These are phyloP conservation scores for Imbricaverruca yamaguchii DNA, from an alignment of 2,888 invertebrate genomes.

Conservation along the genomic window DNA sequence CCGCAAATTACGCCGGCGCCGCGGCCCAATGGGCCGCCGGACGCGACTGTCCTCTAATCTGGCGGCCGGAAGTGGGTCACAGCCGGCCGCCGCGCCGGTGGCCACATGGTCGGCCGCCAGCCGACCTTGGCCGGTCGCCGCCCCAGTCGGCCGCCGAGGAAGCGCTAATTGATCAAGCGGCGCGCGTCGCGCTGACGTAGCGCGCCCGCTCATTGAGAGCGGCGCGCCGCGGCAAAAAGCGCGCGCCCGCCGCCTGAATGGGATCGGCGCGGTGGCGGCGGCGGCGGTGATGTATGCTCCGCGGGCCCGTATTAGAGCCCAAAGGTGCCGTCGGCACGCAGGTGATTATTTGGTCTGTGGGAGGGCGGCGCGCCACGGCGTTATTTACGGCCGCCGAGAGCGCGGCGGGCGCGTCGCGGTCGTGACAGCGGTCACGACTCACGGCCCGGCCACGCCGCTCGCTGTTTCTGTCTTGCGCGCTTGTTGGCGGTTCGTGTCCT, in stretches of 20 bases:
- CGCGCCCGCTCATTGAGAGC: background rate
- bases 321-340: background rate
- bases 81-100: background rate
- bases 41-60: background rate
- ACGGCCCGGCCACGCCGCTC: background rate
- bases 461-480: background rate
- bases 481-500: no score
- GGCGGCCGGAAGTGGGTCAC: background rate
- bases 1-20: background rate
- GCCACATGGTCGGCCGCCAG: background rate
- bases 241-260: background rate
- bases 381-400: background rate
- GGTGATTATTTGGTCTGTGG: background rate
- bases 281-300: background rate
- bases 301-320: background rate
- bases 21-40: background rate
- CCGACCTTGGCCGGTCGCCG: background rate
- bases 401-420: no score
- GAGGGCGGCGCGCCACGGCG: background rate
- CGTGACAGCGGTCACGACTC: no score
- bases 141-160: background rate
- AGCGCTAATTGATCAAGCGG: conserved; percentile 4
- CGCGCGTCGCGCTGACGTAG: background rate
- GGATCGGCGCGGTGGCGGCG: background rate
- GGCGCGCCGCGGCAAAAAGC: background rate